A percentile compares a stretch with the other conserved stretches of the same genome.
Evolutionary conservation across 92 coral and sea anemone species (phyloP).

Genomic region (Phenganax marumi): DNA sequence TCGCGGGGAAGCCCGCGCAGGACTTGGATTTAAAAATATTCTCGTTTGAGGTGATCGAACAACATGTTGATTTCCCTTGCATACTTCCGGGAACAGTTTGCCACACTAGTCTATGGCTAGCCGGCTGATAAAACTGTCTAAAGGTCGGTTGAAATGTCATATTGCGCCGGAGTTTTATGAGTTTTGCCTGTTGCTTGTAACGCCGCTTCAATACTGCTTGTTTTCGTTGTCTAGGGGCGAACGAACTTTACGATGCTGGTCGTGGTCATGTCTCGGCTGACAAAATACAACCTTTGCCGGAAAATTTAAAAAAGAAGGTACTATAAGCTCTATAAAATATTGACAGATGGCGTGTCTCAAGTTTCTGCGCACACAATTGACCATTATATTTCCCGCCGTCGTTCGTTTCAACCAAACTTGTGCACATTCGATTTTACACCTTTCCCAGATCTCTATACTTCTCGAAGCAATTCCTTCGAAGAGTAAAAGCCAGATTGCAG

Average conservation of each 20-base stretch:
- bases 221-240: constrained; percentile 15
- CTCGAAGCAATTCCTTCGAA: constrained; percentile 79
- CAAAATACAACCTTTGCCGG: constrained; percentile 40
- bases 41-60: background rate
- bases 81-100: constrained; percentile 31
- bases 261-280: constrained; percentile 44
- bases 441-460: constrained; percentile 46
- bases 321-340: constrained; percentile 39
- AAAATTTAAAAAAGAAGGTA: constrained; percentile 45
- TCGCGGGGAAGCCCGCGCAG: constrained; percentile 44
- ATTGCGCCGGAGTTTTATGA: background rate
- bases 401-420: background rate
- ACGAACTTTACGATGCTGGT: constrained; percentile 33
- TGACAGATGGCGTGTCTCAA: constrained; percentile 27
- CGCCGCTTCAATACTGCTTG: background rate
- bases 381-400: constrained; percentile 35
- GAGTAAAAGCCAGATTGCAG: constrained; percentile 83
- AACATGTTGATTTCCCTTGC: background rate
- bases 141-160: constrained; percentile 39
- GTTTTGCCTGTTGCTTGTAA: background rate
- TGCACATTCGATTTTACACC: background rate
- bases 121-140: constrained; percentile 31
- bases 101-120: constrained; percentile 26
- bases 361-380: constrained; percentile 8
- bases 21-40: constrained; percentile 21